These are phyloP conservation scores for Regulus satrapa DNA, from an alignment of 2,113 vertebrate genomes.

Conservation along the genomic window DNA sequence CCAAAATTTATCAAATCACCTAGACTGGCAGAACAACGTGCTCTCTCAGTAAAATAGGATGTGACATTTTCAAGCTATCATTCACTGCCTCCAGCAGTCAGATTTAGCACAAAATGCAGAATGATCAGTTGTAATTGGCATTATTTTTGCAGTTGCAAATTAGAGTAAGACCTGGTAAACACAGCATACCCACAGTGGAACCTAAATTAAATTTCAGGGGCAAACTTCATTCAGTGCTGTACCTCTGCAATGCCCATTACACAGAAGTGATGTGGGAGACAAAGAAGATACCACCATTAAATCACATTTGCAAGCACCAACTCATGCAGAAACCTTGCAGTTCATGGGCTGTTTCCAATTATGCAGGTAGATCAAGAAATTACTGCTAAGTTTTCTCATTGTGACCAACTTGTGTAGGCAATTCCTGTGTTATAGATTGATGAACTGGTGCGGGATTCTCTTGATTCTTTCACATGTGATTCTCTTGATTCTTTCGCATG, in stretches of 20 bases:
- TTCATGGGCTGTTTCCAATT: neutral
- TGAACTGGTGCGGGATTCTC: neutral
- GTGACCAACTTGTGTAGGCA: neutral
- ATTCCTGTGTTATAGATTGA: neutral
- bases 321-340: neutral
- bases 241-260: neutral
- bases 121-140: neutral
- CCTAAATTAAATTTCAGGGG: neutral
- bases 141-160: neutral
- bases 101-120: neutral
- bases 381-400: neutral
- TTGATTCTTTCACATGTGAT: neutral
- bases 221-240: neutral
- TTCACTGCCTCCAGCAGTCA: neutral
- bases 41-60: neutral
- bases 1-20: neutral
- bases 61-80: neutral
- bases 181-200: fast-evolving
- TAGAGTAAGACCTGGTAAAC: neutral
- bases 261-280: neutral
- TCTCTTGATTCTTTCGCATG: neutral
- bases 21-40: neutral
- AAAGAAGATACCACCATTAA: neutral
- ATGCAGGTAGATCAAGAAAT: neutral
- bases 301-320: neutral